Conservation (phyloP, 2,797 vertebrate species). For the Anguilla pacifica region DNA sequence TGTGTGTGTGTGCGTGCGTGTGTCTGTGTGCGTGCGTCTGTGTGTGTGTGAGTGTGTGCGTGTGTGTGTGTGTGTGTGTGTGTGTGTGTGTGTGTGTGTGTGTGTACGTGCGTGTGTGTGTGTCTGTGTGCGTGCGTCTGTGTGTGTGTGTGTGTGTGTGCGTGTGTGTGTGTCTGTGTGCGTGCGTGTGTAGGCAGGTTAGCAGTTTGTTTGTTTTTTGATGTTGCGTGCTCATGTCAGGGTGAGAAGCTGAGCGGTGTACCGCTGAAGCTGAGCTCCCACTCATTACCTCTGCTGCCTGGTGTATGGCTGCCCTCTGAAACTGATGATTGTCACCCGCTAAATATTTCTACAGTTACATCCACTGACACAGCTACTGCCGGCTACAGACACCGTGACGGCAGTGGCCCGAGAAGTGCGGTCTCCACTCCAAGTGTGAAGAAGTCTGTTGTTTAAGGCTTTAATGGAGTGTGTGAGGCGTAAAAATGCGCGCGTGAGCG, state of each 20-base stretch:
- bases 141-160: too few relatives aligned
- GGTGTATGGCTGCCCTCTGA: constrained; percentile 32
- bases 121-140: too few relatives aligned
- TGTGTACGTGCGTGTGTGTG: too few relatives aligned
- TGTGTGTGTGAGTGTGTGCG: too few relatives aligned
- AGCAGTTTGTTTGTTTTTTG: not conserved
- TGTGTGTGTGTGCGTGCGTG: not conserved
- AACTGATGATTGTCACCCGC: not conserved
- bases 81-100: not conserved
- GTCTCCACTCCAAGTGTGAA: not conserved
- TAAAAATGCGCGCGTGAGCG: not conserved
- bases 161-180: not conserved
- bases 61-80: not conserved
- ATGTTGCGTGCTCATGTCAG: constrained; percentile 22
- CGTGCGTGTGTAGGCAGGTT: not conserved
- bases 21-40: not conserved
- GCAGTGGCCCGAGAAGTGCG: not conserved
- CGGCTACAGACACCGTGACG: not conserved
- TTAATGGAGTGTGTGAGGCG: not conserved
- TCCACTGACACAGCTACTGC: not conserved
- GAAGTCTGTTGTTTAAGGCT: not conserved
- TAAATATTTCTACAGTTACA: not conserved
- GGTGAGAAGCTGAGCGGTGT: constrained; percentile 33
- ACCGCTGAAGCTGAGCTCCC: constrained; percentile 36
- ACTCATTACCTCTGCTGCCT: constrained; percentile 29